Evolutionary conservation across 2,797 vertebrate genomes (phyloP).

Genomic region (Holocentrus rufus): DNA sequence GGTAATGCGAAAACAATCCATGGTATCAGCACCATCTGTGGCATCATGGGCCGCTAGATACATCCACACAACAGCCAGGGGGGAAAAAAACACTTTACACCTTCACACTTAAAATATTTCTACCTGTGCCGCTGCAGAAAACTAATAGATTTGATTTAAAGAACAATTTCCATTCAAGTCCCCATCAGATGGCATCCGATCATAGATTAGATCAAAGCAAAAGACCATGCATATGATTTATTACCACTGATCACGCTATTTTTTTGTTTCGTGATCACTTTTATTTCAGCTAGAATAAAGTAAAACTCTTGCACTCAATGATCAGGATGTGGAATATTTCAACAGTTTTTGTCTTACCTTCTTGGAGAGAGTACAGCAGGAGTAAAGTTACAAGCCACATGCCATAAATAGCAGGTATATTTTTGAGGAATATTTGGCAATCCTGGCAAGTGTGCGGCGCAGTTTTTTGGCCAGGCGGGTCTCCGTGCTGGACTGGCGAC

Average conservation of each 20-base stretch:
- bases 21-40: constrained; percentile 69
- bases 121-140: constrained; percentile 23
- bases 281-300: constrained; percentile 57
- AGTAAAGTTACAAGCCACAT: constrained; percentile 98
- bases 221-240: constrained; percentile 5
- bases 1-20: constrained; percentile 83
- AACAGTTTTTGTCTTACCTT: constrained; percentile 82
- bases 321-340: constrained; percentile 27
- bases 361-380: constrained; percentile 94
- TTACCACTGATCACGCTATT: neutral
- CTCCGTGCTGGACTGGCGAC: constrained; percentile 84
- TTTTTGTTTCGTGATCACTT: constrained; percentile 47
- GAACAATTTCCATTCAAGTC: constrained; percentile 38
- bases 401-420: constrained; percentile 93
- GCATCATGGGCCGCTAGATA: constrained; percentile 41
- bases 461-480: constrained; percentile 82
- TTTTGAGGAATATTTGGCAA: constrained; percentile 89
- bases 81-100: constrained; percentile 26
- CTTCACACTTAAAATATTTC: constrained; percentile 28
- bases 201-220: constrained; percentile 45
- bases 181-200: constrained; percentile 36
- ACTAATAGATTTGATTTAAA: constrained; percentile 49
- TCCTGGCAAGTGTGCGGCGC: constrained; percentile 82
- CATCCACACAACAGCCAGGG: constrained; percentile 25
- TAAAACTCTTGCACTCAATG: constrained; percentile 13